These are phyloP conservation scores for Tetranychus piercei DNA, from an alignment of 2,888 invertebrate species.

Conservation along the genomic window DNA sequence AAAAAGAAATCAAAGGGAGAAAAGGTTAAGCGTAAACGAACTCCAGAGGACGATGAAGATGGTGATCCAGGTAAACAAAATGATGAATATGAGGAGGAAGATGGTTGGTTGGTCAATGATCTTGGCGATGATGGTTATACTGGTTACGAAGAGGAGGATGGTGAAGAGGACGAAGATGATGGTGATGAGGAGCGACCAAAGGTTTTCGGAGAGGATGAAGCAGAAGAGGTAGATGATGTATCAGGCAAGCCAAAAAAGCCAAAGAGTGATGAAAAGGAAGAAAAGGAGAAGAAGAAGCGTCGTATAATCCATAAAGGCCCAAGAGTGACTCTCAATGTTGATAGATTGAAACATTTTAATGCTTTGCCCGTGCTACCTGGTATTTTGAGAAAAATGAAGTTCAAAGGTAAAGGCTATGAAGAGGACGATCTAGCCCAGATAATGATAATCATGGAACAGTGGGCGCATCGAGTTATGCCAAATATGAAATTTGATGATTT, in stretches of 20 bases:
- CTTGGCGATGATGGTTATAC: background rate
- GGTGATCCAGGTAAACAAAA: background rate
- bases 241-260: background rate
- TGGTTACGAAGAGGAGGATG: background rate
- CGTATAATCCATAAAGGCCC: constrained; percentile 20
- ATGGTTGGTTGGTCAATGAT: background rate
- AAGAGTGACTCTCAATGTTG: constrained; percentile 23
- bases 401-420: constrained; percentile 58
- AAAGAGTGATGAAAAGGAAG: background rate
- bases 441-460: constrained; percentile 67
- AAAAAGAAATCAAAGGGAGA: background rate
- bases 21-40: background rate
- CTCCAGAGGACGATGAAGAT: background rate
- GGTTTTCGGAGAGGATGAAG: background rate
- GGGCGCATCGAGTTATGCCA: constrained; percentile 80
- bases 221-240: background rate
- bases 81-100: background rate
- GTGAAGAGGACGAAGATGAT: background rate
- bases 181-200: background rate
- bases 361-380: constrained; percentile 62
- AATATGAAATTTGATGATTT: constrained; percentile 72
- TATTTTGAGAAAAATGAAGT: constrained; percentile 60
- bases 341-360: constrained; percentile 49
- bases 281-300: constrained; percentile 12
- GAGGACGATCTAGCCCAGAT: constrained; percentile 58